Evolutionary conservation across 35 echinoderm and acorn worm genomes (phyloP).

Genomic region (Nesometra sesokonis): DNA sequence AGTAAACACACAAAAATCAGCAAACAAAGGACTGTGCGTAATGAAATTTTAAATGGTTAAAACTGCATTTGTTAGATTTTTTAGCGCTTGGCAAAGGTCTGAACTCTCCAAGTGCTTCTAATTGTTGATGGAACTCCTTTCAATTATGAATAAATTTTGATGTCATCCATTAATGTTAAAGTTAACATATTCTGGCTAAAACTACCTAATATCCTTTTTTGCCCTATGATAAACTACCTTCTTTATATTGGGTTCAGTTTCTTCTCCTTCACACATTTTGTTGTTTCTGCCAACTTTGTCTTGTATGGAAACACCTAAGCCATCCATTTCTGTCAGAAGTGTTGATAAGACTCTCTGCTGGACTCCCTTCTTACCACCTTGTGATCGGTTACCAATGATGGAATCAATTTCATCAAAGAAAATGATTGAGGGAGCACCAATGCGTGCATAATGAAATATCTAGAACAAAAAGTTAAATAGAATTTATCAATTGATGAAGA

Average conservation of each 20-base stretch:
- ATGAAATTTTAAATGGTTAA: too few species aligned
- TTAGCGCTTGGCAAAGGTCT: too few species aligned
- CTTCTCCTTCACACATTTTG: not conserved
- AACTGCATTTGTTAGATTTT: too few species aligned
- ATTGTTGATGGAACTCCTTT: too few species aligned
- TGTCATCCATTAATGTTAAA: too few species aligned
- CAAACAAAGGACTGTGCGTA: too few species aligned
- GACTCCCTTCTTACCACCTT: conserved; percentile 1
- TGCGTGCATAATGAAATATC: conserved; percentile 38
- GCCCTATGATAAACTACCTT: not conserved
- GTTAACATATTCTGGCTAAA: too few species aligned
- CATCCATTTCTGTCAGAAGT: conserved; percentile 41
- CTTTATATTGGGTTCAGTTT: not conserved
- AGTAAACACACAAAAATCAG: too few species aligned
- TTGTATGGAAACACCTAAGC: not conserved
- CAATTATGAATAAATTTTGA: too few species aligned
- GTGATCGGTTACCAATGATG: conserved; percentile 24
- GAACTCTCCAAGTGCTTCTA: too few species aligned
- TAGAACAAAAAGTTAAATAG: not conserved
- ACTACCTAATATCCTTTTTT: too few species aligned
- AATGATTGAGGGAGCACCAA: conserved; percentile 30
- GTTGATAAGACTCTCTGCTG: conserved; percentile 25
- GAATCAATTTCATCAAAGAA: conserved; percentile 39
- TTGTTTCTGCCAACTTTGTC: not conserved
- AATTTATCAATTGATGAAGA: not conserved